phyloP scores from a whole-genome alignment of 2,888 invertebrate species.

The Orchesella flavescens region DNA sequence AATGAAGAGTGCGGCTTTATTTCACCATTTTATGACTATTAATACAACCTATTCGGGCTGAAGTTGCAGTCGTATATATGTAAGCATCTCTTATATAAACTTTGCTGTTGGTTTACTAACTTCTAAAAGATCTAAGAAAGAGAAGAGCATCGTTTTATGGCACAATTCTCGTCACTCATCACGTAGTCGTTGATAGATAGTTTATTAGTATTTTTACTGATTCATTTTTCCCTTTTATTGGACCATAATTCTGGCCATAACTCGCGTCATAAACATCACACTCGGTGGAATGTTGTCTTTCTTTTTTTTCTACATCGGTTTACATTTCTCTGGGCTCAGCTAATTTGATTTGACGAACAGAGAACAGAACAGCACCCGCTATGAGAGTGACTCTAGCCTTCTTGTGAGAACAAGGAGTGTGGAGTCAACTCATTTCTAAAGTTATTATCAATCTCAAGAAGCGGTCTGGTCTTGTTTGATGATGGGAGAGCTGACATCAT shows the following conservation, averaged over 20 bases:
- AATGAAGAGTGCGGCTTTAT: conserved; percentile 15
- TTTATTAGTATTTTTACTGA: conserved; percentile 63
- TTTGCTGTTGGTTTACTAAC: too few species aligned
- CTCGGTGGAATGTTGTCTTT: conserved; percentile 23
- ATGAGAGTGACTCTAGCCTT: background rate
- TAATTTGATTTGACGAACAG: conserved; percentile 41
- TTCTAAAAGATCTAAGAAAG: background rate
- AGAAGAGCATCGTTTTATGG: conserved; percentile 33
- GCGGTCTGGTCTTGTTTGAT: background rate
- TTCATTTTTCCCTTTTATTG: conserved; percentile 58
- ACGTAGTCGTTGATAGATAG: conserved; percentile 54
- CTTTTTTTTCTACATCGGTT: conserved; percentile 4
- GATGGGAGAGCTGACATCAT: background rate
- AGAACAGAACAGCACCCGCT: background rate
- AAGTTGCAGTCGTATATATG: background rate
- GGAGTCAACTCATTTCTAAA: conserved; percentile 39
- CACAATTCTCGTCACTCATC: conserved; percentile 54
- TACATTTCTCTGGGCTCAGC: conserved; percentile 20
- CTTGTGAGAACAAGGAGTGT: background rate
- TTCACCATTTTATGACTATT: conserved; percentile 40
- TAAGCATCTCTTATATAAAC: background rate
- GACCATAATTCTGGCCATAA: conserved; percentile 51
- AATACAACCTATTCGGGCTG: background rate
- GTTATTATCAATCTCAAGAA: conserved; percentile 42
- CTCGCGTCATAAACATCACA: conserved; percentile 52